Conservation (phyloP, 2,797 vertebrate genomes). For the Macropus fuliginosus region DNA sequence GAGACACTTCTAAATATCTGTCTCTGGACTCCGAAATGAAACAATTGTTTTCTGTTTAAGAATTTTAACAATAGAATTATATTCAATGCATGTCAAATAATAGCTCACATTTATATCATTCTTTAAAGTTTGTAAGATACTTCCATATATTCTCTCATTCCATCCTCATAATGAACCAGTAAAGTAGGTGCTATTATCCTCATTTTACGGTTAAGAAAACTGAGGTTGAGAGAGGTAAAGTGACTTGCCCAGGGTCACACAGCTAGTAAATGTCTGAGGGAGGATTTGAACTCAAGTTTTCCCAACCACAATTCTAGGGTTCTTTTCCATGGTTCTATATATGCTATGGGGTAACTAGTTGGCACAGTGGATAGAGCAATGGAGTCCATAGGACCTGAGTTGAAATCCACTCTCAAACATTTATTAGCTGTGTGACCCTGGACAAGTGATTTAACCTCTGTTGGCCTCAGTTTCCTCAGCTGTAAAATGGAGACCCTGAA, state of each 20-base stretch:
- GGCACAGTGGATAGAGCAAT: not conserved
- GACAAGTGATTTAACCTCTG: not conserved
- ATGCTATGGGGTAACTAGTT: not conserved
- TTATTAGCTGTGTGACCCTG: not conserved
- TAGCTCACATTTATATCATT: not conserved
- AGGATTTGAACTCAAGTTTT: not conserved
- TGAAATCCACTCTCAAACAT: not conserved
- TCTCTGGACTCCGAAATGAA: conserved; percentile 42
- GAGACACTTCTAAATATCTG: not conserved
- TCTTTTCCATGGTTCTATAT: not conserved
- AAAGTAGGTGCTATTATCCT: not conserved
- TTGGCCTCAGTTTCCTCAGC: not conserved
- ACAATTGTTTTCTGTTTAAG: conserved; percentile 43
- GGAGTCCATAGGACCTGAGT: no score
- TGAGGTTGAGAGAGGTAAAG: not conserved
- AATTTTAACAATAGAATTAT: conserved; percentile 28
- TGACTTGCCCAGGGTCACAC: not conserved
- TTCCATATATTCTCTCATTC: not conserved
- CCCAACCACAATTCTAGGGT: not conserved
- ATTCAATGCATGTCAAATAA: not conserved
- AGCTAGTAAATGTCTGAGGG: not conserved
- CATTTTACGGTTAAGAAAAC: not conserved
- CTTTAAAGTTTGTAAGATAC: not conserved
- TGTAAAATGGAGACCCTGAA: not conserved
- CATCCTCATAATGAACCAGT: not conserved